These are phyloP conservation scores for Aleadryas rufinucha DNA, from an alignment of 2,113 vertebrate species.

Conservation along the genomic window DNA sequence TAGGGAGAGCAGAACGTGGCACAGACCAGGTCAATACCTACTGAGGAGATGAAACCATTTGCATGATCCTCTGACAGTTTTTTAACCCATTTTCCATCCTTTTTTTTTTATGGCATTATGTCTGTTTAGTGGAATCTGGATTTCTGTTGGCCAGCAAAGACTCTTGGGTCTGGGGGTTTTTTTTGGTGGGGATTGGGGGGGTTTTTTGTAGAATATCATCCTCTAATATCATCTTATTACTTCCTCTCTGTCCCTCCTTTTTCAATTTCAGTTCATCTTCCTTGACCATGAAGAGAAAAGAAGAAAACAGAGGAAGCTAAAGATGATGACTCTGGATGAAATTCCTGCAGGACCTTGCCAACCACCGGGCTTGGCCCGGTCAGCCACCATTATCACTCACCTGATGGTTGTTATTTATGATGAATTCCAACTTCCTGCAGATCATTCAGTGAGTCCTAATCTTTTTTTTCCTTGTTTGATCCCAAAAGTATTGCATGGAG, in stretches of 20 bases:
- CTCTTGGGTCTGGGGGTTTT: not conserved
- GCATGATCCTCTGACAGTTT: not conserved
- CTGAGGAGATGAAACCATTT: not conserved
- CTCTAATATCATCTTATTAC: not conserved
- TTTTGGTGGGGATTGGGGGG: not conserved
- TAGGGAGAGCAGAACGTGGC: not conserved
- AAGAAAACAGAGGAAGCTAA: not conserved
- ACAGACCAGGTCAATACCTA: not conserved
- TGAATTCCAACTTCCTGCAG: not conserved
- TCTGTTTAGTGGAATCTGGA: not conserved
- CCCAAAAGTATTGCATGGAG: not conserved
- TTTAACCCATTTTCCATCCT: not conserved
- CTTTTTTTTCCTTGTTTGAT: not conserved
- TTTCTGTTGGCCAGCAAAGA: not conserved
- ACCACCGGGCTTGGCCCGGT: not conserved
- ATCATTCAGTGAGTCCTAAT: not conserved
- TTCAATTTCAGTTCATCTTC: not conserved
- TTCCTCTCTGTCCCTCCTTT: not conserved
- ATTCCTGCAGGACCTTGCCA: not conserved
- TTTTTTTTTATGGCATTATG: not conserved
- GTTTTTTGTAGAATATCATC: not conserved
- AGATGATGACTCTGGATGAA: not conserved
- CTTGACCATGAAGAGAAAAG: not conserved
- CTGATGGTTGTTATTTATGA: not conserved
- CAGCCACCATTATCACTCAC: not conserved